Evolutionary conservation across 2,888 invertebrate species (phyloP).

Genomic region (Bedellia somnulentella): DNA sequence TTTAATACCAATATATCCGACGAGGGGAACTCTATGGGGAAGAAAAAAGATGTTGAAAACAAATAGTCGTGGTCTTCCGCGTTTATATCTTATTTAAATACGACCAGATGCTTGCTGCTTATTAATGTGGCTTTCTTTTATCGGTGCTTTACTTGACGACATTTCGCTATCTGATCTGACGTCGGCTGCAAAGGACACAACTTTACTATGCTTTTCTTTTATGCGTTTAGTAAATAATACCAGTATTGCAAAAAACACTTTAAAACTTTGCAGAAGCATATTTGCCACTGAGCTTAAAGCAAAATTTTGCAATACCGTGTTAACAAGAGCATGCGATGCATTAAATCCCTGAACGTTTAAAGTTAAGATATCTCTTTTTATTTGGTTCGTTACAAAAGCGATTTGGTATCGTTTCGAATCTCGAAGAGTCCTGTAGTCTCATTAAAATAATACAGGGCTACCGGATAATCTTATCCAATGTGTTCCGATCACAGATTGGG

Average conservation of each 20-base stretch:
- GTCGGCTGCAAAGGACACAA: constrained; percentile 51
- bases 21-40: constrained; percentile 41
- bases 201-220: constrained; percentile 48
- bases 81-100: constrained; percentile 60
- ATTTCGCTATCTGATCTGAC: constrained; percentile 32
- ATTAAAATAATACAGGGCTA: constrained; percentile 62
- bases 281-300: too few species aligned
- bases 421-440: constrained; percentile 57
- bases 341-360: too few species aligned
- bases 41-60: constrained; percentile 31
- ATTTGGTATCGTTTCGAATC: constrained; percentile 53
- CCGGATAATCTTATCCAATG: constrained; percentile 60
- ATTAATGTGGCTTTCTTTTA: constrained; percentile 56
- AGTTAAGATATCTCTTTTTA: constrained; percentile 34
- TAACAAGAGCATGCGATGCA: too few species aligned
- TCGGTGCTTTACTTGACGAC: constrained; percentile 42
- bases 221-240: too few species aligned
- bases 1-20: constrained; percentile 61
- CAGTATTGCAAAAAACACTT: too few species aligned
- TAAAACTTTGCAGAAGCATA: too few species aligned
- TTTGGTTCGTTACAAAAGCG: constrained; percentile 54
- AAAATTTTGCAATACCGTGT: too few species aligned
- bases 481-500: constrained; percentile 58
- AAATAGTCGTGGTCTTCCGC: constrained; percentile 46
- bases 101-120: constrained; percentile 53